Conservation (phyloP, 1,140 invertebrate genomes). For the Atta colombica region DNA sequence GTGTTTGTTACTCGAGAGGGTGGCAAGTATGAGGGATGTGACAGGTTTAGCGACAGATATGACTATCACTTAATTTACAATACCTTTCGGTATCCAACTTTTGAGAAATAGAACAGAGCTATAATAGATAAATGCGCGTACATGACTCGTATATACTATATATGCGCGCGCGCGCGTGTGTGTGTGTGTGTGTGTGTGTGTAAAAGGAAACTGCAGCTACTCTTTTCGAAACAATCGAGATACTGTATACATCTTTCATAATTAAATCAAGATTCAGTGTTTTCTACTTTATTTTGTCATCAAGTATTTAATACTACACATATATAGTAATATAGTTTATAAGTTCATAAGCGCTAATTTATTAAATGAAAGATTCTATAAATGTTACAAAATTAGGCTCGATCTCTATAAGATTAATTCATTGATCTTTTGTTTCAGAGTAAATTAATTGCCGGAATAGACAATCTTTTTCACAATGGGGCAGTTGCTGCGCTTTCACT, state of each 20-base stretch:
- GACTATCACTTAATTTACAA: conserved; percentile 49
- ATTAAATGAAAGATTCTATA: neutral
- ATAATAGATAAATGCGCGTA: neutral
- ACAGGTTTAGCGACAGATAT: conserved; percentile 68
- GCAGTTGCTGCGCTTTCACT: neutral
- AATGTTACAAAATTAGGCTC: neutral
- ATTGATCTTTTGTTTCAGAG: neutral
- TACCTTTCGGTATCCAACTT: neutral
- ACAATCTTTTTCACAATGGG: neutral
- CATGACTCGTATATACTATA: neutral
- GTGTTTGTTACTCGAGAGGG: conserved; percentile 78
- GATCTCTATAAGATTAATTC: neutral
- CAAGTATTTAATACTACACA: neutral
- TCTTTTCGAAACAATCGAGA: neutral
- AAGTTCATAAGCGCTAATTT: neutral
- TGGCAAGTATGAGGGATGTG: conserved; percentile 71
- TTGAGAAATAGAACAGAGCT: neutral
- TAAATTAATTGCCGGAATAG: conserved; percentile 34
- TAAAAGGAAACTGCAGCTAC: no score
- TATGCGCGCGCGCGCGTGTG: no score
- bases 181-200: no score
- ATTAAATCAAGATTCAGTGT: neutral
- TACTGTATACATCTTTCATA: neutral
- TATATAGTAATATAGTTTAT: neutral
- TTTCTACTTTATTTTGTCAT: neutral